Evolutionary conservation across 1,140 invertebrate species (phyloP).

Genomic region (Drosophila takahashii): DNA sequence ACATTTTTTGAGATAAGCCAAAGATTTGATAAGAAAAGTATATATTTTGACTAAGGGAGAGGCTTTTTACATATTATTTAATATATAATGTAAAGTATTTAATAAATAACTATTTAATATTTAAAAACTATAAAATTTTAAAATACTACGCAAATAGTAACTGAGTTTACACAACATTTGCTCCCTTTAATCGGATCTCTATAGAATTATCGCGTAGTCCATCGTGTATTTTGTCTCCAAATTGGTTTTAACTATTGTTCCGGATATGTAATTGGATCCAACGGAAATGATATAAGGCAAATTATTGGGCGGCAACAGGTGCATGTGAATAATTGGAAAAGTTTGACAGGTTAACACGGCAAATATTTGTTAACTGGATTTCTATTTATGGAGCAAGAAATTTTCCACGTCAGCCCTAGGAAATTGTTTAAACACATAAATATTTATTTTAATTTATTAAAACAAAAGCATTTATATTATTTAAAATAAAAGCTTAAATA

Average conservation of each 20-base stretch:
- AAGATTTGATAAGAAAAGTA: too few species aligned
- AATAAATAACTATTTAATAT: too few species aligned
- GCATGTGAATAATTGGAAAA: conserved; percentile 23
- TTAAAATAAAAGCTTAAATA: not conserved
- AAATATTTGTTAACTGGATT: not conserved
- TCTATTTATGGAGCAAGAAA: not conserved
- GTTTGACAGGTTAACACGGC: conserved; percentile 7
- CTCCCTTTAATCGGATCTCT: not conserved
- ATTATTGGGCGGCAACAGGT: not conserved
- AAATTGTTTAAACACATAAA: not conserved
- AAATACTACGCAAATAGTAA: too few species aligned
- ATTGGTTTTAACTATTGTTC: not conserved
- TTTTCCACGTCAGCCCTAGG: not conserved
- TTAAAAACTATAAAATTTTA: too few species aligned
- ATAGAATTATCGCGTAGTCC: not conserved
- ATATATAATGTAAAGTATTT: too few species aligned
- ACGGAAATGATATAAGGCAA: not conserved
- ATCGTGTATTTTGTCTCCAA: too few species aligned
- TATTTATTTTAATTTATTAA: not conserved
- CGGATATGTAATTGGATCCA: conserved; percentile 22
- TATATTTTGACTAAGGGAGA: too few species aligned
- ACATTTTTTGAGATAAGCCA: too few species aligned
- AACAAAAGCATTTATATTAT: not conserved
- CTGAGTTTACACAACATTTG: not conserved
- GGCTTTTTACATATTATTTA: too few species aligned